A percentile compares a stretch with the other conserved stretches of the same genome.
phyloP scores from a whole-genome alignment of 2,797 vertebrate genomes.

The Myiothlypis chrysogaster region DNA sequence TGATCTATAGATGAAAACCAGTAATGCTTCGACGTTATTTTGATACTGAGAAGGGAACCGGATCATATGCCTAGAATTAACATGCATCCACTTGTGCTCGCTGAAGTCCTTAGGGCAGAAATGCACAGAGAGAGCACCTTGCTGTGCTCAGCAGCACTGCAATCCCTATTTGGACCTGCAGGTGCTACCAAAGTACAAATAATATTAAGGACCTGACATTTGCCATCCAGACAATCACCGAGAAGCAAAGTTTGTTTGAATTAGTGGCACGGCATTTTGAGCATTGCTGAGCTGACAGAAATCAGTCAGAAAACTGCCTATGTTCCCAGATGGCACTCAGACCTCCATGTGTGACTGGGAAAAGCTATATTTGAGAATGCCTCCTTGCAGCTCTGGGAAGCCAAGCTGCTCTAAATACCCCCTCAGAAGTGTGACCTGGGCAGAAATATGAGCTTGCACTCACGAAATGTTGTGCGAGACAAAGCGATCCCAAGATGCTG shows the following conservation, averaged over 20 bases:
- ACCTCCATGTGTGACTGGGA: neutral
- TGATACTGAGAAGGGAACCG: neutral
- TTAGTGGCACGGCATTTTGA: neutral
- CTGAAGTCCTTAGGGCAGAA: neutral
- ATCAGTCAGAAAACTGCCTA: neutral
- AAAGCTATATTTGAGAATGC: neutral
- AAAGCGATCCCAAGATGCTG: neutral
- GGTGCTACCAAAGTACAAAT: slow-evolving; percentile 21
- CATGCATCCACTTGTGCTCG: neutral
- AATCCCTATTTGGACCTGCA: neutral
- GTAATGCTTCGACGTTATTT: neutral
- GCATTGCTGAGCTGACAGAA: neutral
- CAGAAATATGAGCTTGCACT: neutral
- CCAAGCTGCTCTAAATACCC: neutral
- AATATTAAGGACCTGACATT: neutral
- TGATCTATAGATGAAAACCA: neutral
- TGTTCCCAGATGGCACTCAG: neutral
- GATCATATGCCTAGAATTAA: neutral
- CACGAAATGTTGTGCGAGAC: neutral
- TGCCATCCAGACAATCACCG: neutral
- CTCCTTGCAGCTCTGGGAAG: neutral
- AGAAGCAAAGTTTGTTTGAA: neutral
- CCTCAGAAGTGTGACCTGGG: neutral
- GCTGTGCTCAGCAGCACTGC: neutral
- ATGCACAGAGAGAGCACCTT: neutral